These are phyloP conservation scores for Gnatocerus cornutus DNA, from an alignment of 2,888 invertebrate species.

Conservation along the genomic window DNA sequence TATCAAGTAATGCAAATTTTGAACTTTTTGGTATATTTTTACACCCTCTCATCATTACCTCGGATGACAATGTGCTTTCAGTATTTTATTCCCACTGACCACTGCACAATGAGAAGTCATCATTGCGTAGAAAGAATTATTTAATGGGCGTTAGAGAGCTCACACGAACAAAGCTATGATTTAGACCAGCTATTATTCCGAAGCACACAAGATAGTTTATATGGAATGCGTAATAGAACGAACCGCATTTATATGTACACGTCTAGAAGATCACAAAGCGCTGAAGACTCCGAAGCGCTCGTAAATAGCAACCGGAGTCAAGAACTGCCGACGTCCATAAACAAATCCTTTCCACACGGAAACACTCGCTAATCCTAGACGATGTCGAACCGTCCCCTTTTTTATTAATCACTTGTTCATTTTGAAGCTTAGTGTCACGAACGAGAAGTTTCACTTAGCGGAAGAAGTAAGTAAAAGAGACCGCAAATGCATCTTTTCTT, in stretches of 20 bases:
- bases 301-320: constrained; percentile 38
- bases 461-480: constrained; percentile 21
- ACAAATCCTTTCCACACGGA: constrained; percentile 35
- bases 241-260: constrained; percentile 35
- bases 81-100: no score
- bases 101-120: neutral
- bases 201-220: constrained; percentile 46
- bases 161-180: constrained; percentile 45
- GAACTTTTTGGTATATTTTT: no score
- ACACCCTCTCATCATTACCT: no score
- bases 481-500: constrained; percentile 35
- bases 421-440: constrained; percentile 47
- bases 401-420: constrained; percentile 49
- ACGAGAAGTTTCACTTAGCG: constrained; percentile 45
- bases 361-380: constrained; percentile 38
- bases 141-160: constrained; percentile 42
- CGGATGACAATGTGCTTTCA: no score
- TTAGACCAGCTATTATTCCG: constrained; percentile 44
- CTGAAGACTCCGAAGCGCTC: constrained; percentile 36
- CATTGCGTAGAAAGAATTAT: constrained; percentile 47
- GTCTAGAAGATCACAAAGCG: constrained; percentile 33
- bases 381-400: constrained; percentile 39
- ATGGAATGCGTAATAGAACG: constrained; percentile 43
- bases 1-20: no score
- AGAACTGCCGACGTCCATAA: constrained; percentile 31